A percentile compares a stretch with the other conserved stretches of the same genome.
These are phyloP conservation scores for Rhagonycha lutea DNA, from an alignment of 2,888 invertebrate species.

Conservation along the genomic window DNA sequence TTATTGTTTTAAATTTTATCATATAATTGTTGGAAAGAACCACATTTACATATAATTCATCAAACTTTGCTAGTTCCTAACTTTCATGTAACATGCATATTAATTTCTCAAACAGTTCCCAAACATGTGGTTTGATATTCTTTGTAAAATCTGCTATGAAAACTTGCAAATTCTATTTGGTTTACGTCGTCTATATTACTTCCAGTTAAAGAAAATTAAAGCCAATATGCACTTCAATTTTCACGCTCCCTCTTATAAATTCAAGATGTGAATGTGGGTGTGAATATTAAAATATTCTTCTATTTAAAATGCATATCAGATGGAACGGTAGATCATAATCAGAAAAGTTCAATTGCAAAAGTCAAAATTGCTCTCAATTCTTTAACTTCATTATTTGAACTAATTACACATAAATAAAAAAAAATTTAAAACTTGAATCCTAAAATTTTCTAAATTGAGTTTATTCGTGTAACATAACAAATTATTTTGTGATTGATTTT, in stretches of 20 bases:
- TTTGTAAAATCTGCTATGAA: background rate
- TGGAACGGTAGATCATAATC: background rate
- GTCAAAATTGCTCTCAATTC: background rate
- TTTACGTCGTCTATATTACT: background rate
- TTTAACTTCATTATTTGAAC: background rate
- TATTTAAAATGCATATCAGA: background rate
- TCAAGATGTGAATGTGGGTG: no score
- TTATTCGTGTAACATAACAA: background rate
- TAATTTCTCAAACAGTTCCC: background rate
- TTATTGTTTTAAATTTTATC: no score
- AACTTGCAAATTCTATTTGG: background rate
- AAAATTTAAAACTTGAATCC: background rate
- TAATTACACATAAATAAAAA: background rate
- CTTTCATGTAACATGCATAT: background rate
- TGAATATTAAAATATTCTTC: background rate
- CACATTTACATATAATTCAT: background rate
- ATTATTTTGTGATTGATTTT: background rate
- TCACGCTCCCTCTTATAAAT: background rate
- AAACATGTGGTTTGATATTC: background rate
- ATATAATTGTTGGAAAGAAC: background rate
- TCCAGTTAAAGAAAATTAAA: background rate
- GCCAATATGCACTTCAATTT: background rate
- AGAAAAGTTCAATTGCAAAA: background rate
- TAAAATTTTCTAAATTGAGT: background rate
- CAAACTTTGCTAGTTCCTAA: background rate